Evolutionary conservation across 2,113 vertebrate species (phyloP), one percentile per base, ranked within the genome.

Genomic region (Actenoides hombroni): DNA sequence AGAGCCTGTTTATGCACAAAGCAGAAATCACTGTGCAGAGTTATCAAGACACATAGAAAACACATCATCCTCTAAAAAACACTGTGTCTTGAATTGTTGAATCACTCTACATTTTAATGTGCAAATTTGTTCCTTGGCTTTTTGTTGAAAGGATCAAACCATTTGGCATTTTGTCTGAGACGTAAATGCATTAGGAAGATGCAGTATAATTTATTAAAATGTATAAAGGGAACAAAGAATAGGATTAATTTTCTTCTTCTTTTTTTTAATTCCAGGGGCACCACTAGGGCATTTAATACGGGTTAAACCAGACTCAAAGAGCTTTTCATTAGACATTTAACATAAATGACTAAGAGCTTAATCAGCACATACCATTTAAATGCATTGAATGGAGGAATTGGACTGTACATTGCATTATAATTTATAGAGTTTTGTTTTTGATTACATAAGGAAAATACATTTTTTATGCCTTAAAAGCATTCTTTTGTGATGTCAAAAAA

Each of bases 371-470:
- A 97, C 90, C 35, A 59, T 94, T 98, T 96, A 97, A 97, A 97
- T 97, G 83, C 48, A 97, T 81, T 97, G 94, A 95, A 95, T 96
- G 88, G 91, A 97, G 64, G 86, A 97, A 97, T 79, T 96, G 92
- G 60, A 96, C 92, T 98, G 92, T 97, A 98, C 37, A 88, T 93
- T 91, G 94, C 94, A 93, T 97, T 97, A 95, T 97, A 98, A 98
- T 98, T 97, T 98, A 97, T 94, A 95, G 81, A 78, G 92, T 87
- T 96, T 98, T 97, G 94, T n/a, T 97, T 98, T 97, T 98, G 85
- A 98, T 97, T 98, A 97, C 95, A 96, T 97, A 97, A 97, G 96
- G 94, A 83, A 98, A 98, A 98, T 97, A 95, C 21, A 92, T 97
- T 97, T 97, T 97, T 97, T 97, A 96, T 94, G 89, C 67, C 69